Evolutionary conservation across 92 coral and sea anemone genomes (phyloP).

Genomic region (Siderastrea siderea): DNA sequence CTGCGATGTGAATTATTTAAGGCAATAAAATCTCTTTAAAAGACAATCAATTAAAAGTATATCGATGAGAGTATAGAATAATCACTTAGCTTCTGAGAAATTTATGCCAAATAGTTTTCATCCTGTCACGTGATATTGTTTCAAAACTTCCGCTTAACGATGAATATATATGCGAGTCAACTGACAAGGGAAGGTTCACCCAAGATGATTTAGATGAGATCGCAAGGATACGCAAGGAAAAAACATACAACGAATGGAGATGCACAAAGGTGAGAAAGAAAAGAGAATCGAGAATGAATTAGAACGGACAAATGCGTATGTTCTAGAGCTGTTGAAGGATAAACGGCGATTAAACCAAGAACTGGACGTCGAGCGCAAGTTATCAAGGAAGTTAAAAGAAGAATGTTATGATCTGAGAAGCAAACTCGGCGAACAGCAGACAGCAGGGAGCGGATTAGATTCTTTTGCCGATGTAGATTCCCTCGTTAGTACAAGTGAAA

Average conservation of each 20-base stretch:
- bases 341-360: slow-evolving; percentile 63
- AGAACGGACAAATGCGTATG: slow-evolving; percentile 34
- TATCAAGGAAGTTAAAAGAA: slow-evolving; percentile 62
- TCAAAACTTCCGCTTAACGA: slow-evolving; percentile 17
- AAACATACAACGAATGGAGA: slow-evolving; percentile 12
- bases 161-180: not conserved
- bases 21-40: not conserved
- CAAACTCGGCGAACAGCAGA: slow-evolving; percentile 48
- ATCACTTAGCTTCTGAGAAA: not conserved
- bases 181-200: not conserved
- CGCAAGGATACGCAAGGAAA: not conserved
- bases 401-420: slow-evolving; percentile 56
- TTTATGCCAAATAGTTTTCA: not conserved
- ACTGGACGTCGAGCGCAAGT: slow-evolving; percentile 70
- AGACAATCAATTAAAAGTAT: not conserved
- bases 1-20: not conserved
- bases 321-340: slow-evolving; percentile 58
- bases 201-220: slow-evolving; percentile 19
- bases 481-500: slow-evolving; percentile 31
- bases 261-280: slow-evolving; percentile 33
- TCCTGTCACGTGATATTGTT: slow-evolving; percentile 21
- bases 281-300: slow-evolving; percentile 25
- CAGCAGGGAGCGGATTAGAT: slow-evolving; percentile 1
- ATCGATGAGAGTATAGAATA: not conserved
- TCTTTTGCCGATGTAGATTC: slow-evolving; percentile 17